A percentile compares a stretch with the other conserved stretches of the same genome.
Conservation (phyloP, 2,113 vertebrate species). For the Centropristis striata region DNA sequence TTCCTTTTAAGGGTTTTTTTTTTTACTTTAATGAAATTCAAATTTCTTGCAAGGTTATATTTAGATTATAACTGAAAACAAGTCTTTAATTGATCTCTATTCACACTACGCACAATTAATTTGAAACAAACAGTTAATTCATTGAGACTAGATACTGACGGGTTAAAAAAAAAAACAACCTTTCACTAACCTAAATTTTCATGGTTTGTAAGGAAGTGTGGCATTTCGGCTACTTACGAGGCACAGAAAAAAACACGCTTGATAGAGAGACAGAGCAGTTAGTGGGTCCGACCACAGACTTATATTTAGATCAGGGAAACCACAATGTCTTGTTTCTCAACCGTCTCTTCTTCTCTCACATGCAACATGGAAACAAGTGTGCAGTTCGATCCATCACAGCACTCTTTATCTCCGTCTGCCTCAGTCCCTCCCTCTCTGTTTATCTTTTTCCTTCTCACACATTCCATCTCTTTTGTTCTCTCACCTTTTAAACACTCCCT, state of each 20-base stretch:
- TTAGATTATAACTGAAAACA: slow-evolving; percentile 10
- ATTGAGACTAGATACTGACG: not conserved
- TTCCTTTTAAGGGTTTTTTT: slow-evolving; percentile 8
- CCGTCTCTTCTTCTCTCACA: slow-evolving; percentile 69
- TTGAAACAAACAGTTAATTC: not conserved
- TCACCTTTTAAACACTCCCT: slow-evolving; percentile 51
- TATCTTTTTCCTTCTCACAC: slow-evolving; percentile 46
- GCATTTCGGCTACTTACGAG: slow-evolving; percentile 24
- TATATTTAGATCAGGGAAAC: slow-evolving; percentile 83
- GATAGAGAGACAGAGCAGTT: slow-evolving; percentile 68
- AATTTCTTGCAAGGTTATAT: slow-evolving; percentile 5
- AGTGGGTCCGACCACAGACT: slow-evolving; percentile 68
- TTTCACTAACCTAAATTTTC: not conserved
- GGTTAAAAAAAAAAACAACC: not conserved
- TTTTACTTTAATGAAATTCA: slow-evolving; percentile 23
- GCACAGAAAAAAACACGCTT: slow-evolving; percentile 21
- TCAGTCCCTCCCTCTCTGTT: slow-evolving; percentile 45
- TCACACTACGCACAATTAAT: not conserved
- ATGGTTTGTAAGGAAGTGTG: slow-evolving; percentile 20
- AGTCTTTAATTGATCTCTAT: slow-evolving; percentile 10
- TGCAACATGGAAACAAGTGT: slow-evolving; percentile 66
- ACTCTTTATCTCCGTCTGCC: slow-evolving; percentile 30
- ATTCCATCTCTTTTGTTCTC: slow-evolving; percentile 50
- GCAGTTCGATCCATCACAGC: slow-evolving; percentile 37
- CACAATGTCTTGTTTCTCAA: slow-evolving; percentile 78